These are phyloP conservation scores for Carassius carassius DNA, from an alignment of 2,113 vertebrate genomes.

Conservation along the genomic window DNA sequence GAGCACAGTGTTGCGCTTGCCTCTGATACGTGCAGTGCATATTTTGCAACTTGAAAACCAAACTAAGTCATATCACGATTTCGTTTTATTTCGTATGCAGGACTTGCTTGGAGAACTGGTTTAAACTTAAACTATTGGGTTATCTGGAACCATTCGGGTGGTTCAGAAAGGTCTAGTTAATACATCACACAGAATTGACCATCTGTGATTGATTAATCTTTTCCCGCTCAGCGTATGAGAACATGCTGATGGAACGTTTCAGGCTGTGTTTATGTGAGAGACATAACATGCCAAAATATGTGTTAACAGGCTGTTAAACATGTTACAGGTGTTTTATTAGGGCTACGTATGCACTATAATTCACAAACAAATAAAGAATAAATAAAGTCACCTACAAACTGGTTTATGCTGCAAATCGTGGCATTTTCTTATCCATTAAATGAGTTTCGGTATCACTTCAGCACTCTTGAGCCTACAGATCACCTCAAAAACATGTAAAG, in stretches of 20 bases:
- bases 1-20: not conserved
- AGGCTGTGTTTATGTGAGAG: constrained; percentile 28
- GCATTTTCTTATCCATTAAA: no score
- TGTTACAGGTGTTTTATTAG: not conserved
- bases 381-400: not conserved
- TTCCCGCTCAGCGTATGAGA: not conserved
- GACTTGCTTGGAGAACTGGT: not conserved
- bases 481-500: not conserved
- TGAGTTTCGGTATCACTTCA: no score
- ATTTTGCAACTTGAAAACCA: not conserved
- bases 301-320: constrained; percentile 18
- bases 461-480: not conserved
- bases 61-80: not conserved
- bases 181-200: not conserved
- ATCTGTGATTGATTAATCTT: constrained; percentile 4
- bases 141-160: not conserved
- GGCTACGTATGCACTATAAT: not conserved
- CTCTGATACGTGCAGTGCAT: not conserved
- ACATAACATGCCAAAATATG: constrained; percentile 12
- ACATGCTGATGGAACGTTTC: not conserved
- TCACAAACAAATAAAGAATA: not conserved
- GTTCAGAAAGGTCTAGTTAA: constrained; percentile 23
- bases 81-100: not conserved
- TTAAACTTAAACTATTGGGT: constrained; percentile 16
- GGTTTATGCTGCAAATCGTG: not conserved